These are phyloP conservation scores for Bubo blakistoni DNA, from an alignment of 2,113 vertebrate species.

Conservation along the genomic window DNA sequence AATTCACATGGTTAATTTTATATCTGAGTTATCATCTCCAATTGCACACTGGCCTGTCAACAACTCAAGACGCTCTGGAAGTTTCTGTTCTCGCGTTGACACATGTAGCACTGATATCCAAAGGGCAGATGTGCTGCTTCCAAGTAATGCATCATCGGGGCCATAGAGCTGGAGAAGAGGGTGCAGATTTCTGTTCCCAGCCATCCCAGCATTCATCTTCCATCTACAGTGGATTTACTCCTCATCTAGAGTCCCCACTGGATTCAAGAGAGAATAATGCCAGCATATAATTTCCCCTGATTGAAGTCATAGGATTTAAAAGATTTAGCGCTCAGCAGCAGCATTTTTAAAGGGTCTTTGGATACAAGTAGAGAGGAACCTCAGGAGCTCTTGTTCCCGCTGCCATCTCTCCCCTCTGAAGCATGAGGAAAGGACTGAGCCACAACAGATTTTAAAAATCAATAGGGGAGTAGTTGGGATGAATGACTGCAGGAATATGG, in stretches of 20 bases:
- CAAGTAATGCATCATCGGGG: accelerated
- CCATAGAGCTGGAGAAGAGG: accelerated
- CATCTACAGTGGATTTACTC: neutral
- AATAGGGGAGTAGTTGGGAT: neutral
- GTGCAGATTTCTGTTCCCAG: neutral
- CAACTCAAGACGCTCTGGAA: neutral
- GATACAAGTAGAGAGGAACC: neutral
- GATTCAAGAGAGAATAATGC: neutral
- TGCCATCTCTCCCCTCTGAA: neutral
- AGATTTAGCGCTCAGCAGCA: neutral
- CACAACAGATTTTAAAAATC: neutral
- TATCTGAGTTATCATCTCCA: neutral
- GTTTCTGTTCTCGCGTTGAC: neutral
- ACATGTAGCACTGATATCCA: neutral
- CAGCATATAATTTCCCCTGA: neutral
- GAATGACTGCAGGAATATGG: neutral
- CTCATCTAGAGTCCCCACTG: neutral
- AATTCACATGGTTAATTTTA: neutral
- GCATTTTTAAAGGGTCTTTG: neutral
- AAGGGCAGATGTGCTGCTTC: neutral
- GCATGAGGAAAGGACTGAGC: neutral
- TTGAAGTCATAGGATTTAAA: neutral
- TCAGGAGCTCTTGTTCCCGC: neutral
- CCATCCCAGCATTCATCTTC: neutral
- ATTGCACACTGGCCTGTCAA: neutral